These are phyloP conservation scores for Poliocrania exsul DNA, from an alignment of 2,797 vertebrate species.

Conservation along the genomic window DNA sequence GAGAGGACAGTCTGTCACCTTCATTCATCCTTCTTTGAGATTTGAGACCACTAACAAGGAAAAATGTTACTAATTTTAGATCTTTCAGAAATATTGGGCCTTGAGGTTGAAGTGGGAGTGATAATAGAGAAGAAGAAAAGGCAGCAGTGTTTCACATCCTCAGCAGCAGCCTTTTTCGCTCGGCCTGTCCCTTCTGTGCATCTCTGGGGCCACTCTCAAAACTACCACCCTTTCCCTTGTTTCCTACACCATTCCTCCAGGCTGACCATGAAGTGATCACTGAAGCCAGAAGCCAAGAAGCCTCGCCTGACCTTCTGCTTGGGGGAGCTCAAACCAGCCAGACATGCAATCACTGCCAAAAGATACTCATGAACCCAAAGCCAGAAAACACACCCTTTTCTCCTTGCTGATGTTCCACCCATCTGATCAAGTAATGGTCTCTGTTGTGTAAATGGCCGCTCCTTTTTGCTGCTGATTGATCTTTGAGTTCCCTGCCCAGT, in stretches of 20 bases:
- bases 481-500: background rate
- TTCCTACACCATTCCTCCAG: background rate
- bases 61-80: background rate
- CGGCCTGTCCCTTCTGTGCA: background rate
- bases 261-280: accelerated
- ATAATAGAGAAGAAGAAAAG: background rate
- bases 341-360: accelerated
- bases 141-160: background rate
- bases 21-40: background rate
- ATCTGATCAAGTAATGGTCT: background rate
- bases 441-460: accelerated
- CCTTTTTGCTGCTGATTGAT: background rate
- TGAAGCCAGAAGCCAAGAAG: background rate
- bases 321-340: background rate
- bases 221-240: background rate
- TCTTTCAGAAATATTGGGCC: background rate
- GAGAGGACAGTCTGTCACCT: background rate
- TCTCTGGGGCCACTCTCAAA: background rate
- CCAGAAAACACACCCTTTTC: background rate
- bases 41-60: background rate
- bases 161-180: background rate
- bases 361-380: background rate
- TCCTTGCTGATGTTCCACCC: background rate
- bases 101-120: background rate
- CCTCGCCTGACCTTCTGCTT: background rate